These are phyloP conservation scores for Temnothorax curvispinosus DNA, from an alignment of 1,140 invertebrate species.

Conservation along the genomic window DNA sequence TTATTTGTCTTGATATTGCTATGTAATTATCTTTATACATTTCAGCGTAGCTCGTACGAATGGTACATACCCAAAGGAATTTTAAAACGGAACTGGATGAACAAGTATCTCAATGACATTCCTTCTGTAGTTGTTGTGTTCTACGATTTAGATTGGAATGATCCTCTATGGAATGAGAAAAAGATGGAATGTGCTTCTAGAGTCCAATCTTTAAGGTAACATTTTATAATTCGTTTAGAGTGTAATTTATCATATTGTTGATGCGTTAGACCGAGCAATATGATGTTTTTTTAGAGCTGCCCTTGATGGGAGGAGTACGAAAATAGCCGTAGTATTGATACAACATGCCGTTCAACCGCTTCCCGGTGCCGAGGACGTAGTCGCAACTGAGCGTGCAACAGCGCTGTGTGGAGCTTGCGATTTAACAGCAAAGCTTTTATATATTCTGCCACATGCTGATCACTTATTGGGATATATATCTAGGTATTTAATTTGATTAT, in stretches of 20 bases:
- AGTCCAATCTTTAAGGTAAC: slow-evolving; percentile 94
- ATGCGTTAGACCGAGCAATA: not conserved
- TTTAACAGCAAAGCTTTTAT: slow-evolving; percentile 95
- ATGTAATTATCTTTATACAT: slow-evolving; percentile 66
- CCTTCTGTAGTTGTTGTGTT: slow-evolving; percentile 98
- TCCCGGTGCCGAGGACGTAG: slow-evolving; percentile 93
- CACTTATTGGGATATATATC: slow-evolving; percentile 93
- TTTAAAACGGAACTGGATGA: slow-evolving; percentile 97
- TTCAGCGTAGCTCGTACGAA: slow-evolving; percentile 94
- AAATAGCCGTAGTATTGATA: slow-evolving; percentile 95
- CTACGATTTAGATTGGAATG: slow-evolving; percentile 99
- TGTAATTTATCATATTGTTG: slow-evolving; percentile 14
- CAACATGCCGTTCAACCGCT: slow-evolving; percentile 92
- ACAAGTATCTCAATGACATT: slow-evolving; percentile 96
- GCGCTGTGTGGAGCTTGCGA: slow-evolving; percentile 96
- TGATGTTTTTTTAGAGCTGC: slow-evolving; percentile 85
- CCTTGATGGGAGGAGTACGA: slow-evolving; percentile 93
- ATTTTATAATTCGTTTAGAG: slow-evolving; percentile 10
- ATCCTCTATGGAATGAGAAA: slow-evolving; percentile 96
- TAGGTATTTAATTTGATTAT: slow-evolving; percentile 83
- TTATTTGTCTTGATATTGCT: not conserved
- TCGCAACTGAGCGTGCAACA: slow-evolving; percentile 95
- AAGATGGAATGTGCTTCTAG: slow-evolving; percentile 96
- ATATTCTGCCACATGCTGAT: slow-evolving; percentile 95
- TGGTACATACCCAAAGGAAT: slow-evolving; percentile 99